Evolutionary conservation across 2,113 vertebrate genomes (phyloP).

Genomic region (Caretta caretta): DNA sequence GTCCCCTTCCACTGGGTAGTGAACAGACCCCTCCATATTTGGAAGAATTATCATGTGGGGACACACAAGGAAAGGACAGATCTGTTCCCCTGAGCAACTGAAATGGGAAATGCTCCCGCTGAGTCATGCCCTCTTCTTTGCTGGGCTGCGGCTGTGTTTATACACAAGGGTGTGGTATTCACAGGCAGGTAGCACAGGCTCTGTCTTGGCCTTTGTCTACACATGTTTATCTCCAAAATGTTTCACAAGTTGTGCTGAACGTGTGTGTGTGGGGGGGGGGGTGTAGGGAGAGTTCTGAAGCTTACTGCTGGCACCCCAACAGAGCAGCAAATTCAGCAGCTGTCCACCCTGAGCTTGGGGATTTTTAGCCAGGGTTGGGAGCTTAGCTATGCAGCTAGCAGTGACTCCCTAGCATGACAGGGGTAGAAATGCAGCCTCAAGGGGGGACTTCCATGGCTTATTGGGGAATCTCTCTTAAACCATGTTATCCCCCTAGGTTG

Average conservation of each 20-base stretch:
- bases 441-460: neutral
- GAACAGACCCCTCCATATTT: neutral
- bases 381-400: neutral
- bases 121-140: neutral
- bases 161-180: constrained; percentile 37
- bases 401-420: neutral
- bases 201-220: neutral
- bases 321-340: accelerated
- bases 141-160: neutral
- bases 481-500: neutral
- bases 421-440: neutral
- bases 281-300: neutral
- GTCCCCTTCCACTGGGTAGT: neutral
- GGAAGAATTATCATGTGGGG: neutral
- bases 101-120: neutral
- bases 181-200: neutral
- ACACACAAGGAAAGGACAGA: constrained; percentile 12
- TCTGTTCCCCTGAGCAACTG: constrained; percentile 31
- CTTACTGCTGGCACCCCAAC: neutral
- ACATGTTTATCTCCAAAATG: neutral
- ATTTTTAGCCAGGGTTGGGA: neutral
- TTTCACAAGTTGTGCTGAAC: accelerated
- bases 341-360: neutral
- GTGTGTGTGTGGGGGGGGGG: accelerated
- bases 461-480: neutral